Conservation (phyloP, 2,113 vertebrate species). For the Mola mola region DNA sequence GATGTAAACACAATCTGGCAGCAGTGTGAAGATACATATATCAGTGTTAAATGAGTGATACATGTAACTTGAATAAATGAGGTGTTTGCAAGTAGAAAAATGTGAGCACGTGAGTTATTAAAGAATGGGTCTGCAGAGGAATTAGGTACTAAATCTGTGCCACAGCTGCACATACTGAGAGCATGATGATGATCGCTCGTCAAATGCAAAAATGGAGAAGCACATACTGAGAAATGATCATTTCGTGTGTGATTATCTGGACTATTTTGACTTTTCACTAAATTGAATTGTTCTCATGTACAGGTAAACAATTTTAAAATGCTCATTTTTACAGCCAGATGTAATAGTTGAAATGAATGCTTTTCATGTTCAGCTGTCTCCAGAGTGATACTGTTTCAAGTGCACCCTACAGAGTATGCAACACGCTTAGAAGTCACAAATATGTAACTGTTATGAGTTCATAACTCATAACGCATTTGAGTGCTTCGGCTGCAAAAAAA, state of each 20-base stretch:
- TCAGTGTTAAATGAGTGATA: conserved; percentile 33
- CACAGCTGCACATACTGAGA: conserved; percentile 5
- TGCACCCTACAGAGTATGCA: conserved; percentile 5
- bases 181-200: no score
- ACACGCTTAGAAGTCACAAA: conserved; percentile 24
- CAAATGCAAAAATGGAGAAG: conserved; percentile 13
- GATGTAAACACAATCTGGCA: conserved; percentile 56
- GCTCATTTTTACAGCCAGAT: conserved; percentile 9
- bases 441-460: conserved; percentile 16
- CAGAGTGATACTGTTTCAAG: conserved; percentile 29
- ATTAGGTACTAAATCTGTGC: conserved; percentile 11
- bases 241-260: conserved; percentile 19
- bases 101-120: conserved; percentile 23
- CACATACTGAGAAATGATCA: conserved; percentile 8
- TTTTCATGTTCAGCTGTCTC: conserved; percentile 39
- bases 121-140: conserved; percentile 17
- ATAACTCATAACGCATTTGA: no score
- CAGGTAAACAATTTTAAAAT: conserved; percentile 25
- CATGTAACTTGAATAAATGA: conserved; percentile 25
- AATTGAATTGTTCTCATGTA: conserved; percentile 39
- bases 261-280: conserved; percentile 23
- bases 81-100: conserved; percentile 9
- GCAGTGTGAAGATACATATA: conserved; percentile 26
- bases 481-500: conserved; percentile 54
- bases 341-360: conserved; percentile 22